phyloP scores from a whole-genome alignment of 1,140 invertebrate genomes.

The Heterodera carotae region DNA sequence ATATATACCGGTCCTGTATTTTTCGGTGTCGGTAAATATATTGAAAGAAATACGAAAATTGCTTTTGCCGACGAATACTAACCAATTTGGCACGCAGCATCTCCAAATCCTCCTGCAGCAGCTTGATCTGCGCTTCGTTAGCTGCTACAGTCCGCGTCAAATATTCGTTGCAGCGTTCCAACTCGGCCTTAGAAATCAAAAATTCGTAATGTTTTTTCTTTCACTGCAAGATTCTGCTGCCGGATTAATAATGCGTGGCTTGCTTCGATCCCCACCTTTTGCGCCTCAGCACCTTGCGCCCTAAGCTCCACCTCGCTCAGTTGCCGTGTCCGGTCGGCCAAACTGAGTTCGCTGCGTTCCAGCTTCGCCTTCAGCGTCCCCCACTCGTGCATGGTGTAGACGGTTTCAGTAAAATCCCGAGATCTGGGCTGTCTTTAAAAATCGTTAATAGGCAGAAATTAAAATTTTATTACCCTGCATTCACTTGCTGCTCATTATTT shows the following conservation, averaged over 20 bases:
- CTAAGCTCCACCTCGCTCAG: conserved; percentile 25
- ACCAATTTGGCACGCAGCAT: conserved; percentile 47
- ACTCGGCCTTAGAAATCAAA: conserved; percentile 29
- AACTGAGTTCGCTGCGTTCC: conserved; percentile 47
- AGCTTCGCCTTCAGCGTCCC: conserved; percentile 54
- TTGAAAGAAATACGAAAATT: too few species aligned
- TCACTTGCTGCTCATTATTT: conserved; percentile 1
- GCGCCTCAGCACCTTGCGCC: conserved; percentile 35
- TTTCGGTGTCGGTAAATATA: too few species aligned
- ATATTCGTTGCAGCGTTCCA: conserved; percentile 48
- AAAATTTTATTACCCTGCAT: conserved; percentile 18
- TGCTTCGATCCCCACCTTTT: conserved; percentile 28
- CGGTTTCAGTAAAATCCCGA: conserved; percentile 45
- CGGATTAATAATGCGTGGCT: too few species aligned
- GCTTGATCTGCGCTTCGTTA: conserved; percentile 52
- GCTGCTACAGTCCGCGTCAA: conserved; percentile 16
- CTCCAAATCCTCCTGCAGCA: conserved; percentile 51
- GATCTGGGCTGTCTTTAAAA: conserved; percentile 24
- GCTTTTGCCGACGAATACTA: too few species aligned
- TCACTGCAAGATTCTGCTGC: too few species aligned
- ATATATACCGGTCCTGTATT: not conserved
- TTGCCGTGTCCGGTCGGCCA: conserved; percentile 47
- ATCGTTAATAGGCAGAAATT: conserved; percentile 21
- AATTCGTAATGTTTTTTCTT: too few species aligned
- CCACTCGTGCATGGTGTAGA: conserved; percentile 33